Conservation (phyloP, 2,797 vertebrate genomes). For the Amblyraja radiata region DNA sequence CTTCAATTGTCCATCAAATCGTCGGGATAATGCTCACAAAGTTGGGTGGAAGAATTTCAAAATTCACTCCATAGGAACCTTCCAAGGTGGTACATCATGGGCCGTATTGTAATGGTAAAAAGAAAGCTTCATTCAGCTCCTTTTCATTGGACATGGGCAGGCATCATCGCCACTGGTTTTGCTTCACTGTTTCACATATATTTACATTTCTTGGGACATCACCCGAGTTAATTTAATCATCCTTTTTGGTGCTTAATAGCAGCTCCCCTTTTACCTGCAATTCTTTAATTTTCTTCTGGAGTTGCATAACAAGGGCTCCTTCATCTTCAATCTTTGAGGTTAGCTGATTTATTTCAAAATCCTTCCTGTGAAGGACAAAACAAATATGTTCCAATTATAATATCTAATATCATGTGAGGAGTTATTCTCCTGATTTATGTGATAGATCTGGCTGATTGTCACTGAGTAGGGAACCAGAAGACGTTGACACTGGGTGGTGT, state of each 20-base stretch:
- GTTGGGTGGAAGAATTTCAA: neutral
- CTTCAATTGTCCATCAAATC: neutral
- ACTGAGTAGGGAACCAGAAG: neutral
- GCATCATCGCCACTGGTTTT: neutral
- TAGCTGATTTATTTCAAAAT: slow-evolving; percentile 73
- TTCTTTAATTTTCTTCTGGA: slow-evolving; percentile 88
- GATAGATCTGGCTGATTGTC: neutral
- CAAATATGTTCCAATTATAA: neutral
- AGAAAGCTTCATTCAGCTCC: neutral
- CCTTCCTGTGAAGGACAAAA: slow-evolving; percentile 62
- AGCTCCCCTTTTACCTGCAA: slow-evolving; percentile 62
- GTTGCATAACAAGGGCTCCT: slow-evolving; percentile 63
- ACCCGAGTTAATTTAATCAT: neutral
- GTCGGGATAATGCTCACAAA: neutral
- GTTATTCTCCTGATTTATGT: neutral
- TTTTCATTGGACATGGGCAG: neutral
- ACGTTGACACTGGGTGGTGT: neutral
- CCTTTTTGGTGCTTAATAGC: neutral
- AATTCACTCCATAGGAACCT: neutral
- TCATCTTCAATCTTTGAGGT: slow-evolving; percentile 80
- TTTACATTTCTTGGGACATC: too few species aligned
- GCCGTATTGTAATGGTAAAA: neutral
- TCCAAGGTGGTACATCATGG: too few species aligned
- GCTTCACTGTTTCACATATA: neutral
- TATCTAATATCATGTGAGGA: neutral